Base-by-base conservation (phyloP, 2,113 vertebrate species). In the Gavialis gangeticus region DNA sequence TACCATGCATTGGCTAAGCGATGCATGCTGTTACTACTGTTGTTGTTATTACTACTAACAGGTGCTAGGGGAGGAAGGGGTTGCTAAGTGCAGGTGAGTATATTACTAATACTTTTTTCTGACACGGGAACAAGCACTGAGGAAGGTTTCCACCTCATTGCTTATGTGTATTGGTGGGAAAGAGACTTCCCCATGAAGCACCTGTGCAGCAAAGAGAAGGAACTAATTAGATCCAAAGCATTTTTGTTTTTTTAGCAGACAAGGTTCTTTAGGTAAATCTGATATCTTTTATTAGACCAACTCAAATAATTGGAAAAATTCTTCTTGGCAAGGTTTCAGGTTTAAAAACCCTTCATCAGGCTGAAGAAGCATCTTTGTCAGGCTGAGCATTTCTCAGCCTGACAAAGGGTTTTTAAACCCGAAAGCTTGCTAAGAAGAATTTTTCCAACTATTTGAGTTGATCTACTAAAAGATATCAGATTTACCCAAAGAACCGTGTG, bases 81-180 rank as follows among this genome's bases (percentile, higher is more conserved):
- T 22, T 71, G 19, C 5, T 69, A 82, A 77, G 9, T 5, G 6
- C 37, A 69, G 63, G 18, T 24, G 12, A 13, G 27, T 28, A n/a
- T 30, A 24, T 46, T 54, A 54, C 10, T 37, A 17, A 5, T 2
- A 69, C 1, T 8, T 46, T 22, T 88, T 0, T 0, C 25, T 27
- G 60, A 75, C 67, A 56, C 19, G 11, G 25, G 46, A 7, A 37
- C 15, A 57, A 80, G 15, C 0, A 0, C 34, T 62, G 27, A 94
- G 34, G n/a, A 90, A 76, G 30, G 3, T 82, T 27, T 9, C 13
- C 56, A 18, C 28, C 2, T 15, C 1, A 5, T 4, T 67, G 37
- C 30, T 18, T 67, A 27, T 78, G 67, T 6, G 17, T 59, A 14
- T 28, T 73, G 2, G 25, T 46, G 34, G 60, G 24, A 86, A n/a